phyloP scores from a whole-genome alignment of 1,140 invertebrate species.

The Lordiphosa mommai region DNA sequence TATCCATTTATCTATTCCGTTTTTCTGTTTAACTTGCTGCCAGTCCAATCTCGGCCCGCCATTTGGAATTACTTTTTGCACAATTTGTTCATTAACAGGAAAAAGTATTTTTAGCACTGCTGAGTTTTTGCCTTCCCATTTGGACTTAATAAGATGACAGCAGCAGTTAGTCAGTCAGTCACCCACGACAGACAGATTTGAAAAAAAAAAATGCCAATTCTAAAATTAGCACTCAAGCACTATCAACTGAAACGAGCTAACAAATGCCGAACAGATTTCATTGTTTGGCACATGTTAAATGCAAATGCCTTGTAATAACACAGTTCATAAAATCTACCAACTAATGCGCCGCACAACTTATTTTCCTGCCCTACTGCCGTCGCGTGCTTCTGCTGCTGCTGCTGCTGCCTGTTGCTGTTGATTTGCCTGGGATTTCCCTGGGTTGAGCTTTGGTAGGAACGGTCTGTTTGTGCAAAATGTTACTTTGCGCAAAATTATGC shows the following conservation, averaged over 20 bases:
- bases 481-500: slow-evolving; percentile 73
- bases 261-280: slow-evolving; percentile 41
- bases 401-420: slow-evolving; percentile 45
- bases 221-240: slow-evolving; percentile 59
- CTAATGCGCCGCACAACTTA: slow-evolving; percentile 44
- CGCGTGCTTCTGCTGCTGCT: too few relatives aligned
- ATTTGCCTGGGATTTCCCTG: neutral
- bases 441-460: neutral
- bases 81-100: neutral
- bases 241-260: slow-evolving; percentile 2
- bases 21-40: too few relatives aligned
- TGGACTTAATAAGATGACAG: slow-evolving; percentile 71
- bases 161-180: slow-evolving; percentile 60
- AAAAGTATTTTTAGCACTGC: slow-evolving; percentile 57
- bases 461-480: slow-evolving; percentile 63
- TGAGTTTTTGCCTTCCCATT: slow-evolving; percentile 28
- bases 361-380: neutral
- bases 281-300: slow-evolving; percentile 60
- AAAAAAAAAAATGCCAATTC: too few relatives aligned
- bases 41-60: too few relatives aligned
- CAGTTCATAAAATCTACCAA: slow-evolving; percentile 66
- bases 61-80: too few relatives aligned
- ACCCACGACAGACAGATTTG: slow-evolving; percentile 29
- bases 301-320: slow-evolving; percentile 52
- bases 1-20: too few relatives aligned